Conservation (phyloP, 2,797 vertebrate species). For the Falco peregrinus region DNA sequence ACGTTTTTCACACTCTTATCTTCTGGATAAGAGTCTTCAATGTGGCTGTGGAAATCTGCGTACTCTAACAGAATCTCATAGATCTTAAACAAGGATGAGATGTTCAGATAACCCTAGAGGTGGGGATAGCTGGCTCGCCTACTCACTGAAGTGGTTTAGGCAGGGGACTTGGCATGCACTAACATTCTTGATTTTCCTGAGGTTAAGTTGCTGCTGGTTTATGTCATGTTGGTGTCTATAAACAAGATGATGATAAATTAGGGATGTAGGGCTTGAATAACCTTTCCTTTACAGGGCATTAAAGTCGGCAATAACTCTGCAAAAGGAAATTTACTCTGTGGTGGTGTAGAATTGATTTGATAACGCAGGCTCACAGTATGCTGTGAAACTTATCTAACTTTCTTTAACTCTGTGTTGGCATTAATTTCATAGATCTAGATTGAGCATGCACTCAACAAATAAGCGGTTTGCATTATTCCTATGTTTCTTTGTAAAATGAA, state of each 20-base stretch:
- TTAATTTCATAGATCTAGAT: neutral
- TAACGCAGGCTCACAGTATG: neutral
- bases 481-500: neutral
- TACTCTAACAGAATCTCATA: neutral
- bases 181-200: neutral
- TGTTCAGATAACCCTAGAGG: neutral
- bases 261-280: neutral
- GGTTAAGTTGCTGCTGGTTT: neutral
- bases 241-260: neutral
- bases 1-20: neutral
- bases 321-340: neutral
- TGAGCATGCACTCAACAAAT: neutral
- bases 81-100: neutral
- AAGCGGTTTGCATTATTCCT: neutral
- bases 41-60: neutral
- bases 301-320: neutral
- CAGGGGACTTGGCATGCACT: neutral
- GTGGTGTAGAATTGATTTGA: neutral
- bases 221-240: neutral
- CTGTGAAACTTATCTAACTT: neutral
- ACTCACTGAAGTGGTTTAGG: neutral
- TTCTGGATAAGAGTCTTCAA: neutral
- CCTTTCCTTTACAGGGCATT: neutral
- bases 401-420: neutral
- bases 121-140: neutral